Evolutionary conservation across 53 echinoderm and acorn worm genomes (phyloP).

Genomic region (Holothuria scabra): DNA sequence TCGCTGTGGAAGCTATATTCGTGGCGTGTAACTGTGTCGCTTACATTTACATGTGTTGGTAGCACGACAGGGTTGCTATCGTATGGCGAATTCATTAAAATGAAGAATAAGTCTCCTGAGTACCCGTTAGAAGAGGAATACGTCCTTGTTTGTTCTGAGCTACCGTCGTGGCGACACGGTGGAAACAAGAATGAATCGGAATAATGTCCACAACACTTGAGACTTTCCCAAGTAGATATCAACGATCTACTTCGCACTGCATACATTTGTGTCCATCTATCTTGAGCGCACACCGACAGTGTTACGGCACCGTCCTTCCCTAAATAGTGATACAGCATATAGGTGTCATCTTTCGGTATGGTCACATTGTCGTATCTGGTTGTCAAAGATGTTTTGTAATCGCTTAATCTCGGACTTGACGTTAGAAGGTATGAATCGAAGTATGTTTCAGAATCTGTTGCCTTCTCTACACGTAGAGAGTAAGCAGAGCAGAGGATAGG

Average conservation of each 20-base stretch:
- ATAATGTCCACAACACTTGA: conserved; percentile 32
- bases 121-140: conserved; percentile 6
- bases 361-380: not conserved
- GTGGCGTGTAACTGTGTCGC: not conserved
- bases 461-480: not conserved
- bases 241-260: conserved; percentile 20
- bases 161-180: conserved; percentile 9
- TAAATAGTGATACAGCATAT: conserved; percentile 33
- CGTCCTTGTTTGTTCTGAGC: not conserved
- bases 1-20: not conserved
- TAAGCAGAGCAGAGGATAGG: conserved; percentile 8
- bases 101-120: conserved; percentile 20
- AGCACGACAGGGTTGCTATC: not conserved
- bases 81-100: conserved; percentile 1
- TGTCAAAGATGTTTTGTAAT: not conserved
- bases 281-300: not conserved
- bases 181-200: not conserved
- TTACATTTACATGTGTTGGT: not conserved
- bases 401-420: not conserved
- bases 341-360: not conserved
- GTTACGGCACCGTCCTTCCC: not conserved
- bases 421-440: not conserved
- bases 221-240: conserved; percentile 3
- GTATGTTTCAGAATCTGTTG: not conserved
- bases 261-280: conserved; percentile 17